Evolutionary conservation across 2,888 invertebrate genomes (phyloP), one percentile per base, ranked within the genome.

Genomic region (Drosophila fungiperda): DNA sequence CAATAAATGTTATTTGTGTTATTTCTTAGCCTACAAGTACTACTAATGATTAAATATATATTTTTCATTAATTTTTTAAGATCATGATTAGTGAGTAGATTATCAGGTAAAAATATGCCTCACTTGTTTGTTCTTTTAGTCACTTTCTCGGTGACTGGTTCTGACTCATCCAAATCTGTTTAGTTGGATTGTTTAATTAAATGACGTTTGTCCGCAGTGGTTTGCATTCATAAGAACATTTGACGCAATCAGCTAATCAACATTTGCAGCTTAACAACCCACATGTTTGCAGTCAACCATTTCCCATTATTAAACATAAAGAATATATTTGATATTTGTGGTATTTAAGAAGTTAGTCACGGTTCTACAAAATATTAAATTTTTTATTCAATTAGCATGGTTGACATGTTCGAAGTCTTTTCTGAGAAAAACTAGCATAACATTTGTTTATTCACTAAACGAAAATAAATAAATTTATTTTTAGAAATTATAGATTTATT

Each of bases 121-220:
- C 4, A 50, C 33, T 48, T 57, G 2, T 40, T 36, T 59, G 17
- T 12, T 40, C 23, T 50, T 38, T 60, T 29, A 17, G 55, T 33
- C 29, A 32, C 17, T 20, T 36, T 11, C 1, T 8, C 3, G 9
- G 12, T 20, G 35, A 17, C 15, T 40, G 15, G 11, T 0, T 49
- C 17, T 82, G 82, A 86, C 53, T 80, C 82, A 82, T 65, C 61
- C 66, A 65, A 65, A 55, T 80, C 67, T 70, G 69, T 77, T 83
- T 53, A 59, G 64, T 52, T 67, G 60, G 48, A 33, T 61, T 71
- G 42, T 63, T 55, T 40, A 58, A 26, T 64, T 61, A 38, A 50
- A 54, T 54, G 61, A 20, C 61, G 58, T 50, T 49, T 53, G 29
- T n/a, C 38, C 48, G 48, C 73, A 36, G 49, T 26, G 60, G 9